Evolutionary conservation across 2,888 invertebrate species (phyloP), one percentile per base, ranked within the genome.

Genomic region (Cheilosia vulpina): DNA sequence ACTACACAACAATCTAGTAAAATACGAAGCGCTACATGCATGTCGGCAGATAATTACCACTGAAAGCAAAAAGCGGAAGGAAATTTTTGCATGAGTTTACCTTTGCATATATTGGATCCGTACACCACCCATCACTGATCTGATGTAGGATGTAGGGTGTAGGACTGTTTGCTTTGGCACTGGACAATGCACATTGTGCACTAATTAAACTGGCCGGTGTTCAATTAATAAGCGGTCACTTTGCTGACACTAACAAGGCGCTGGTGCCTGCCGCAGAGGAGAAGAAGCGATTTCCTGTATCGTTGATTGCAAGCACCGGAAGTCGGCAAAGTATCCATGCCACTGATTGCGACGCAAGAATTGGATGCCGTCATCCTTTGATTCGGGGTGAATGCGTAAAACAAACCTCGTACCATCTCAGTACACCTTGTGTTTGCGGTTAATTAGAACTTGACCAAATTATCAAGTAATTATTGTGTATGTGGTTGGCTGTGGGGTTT

Each of bases 141-240:
- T 38, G 4, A 13, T 21, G 21, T 2, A 21, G 21, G 21, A 21
- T 21, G 21, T 27, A 27, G 27, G 27, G 38, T 13, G 11, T 11
- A 13, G 13, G 4, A 38, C 31, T 17, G 21, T 41, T 60, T 17
- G 41, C 3, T 38, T 38, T 3, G 34, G 34, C 34, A 21, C 13
- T 24, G 21, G 13, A 19, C 58, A 24, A 4, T 41, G 55, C 19
- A 19, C 58, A n/a, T 19, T 21, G 31, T 55, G 55, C 55, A 31
- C 27, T 55, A 55, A 55, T 55, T 27, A 55, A 27, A 55, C 24
- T 55, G 31, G 19, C 34, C 24, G 27, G 17, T 55, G n/a, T n/a
- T 55, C n/a, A 27, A 17, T 55, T n/a, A 58, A 21, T 41, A 41
- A 38, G 31, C n/a, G 31, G 41, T 38, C n/a, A 38, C 41, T 38